Percentiles rank a stretch among this genome's conserved stretches.
These are phyloP conservation scores for Glaucomys volans DNA, from an alignment of 2,113 vertebrate genomes.

Conservation along the genomic window DNA sequence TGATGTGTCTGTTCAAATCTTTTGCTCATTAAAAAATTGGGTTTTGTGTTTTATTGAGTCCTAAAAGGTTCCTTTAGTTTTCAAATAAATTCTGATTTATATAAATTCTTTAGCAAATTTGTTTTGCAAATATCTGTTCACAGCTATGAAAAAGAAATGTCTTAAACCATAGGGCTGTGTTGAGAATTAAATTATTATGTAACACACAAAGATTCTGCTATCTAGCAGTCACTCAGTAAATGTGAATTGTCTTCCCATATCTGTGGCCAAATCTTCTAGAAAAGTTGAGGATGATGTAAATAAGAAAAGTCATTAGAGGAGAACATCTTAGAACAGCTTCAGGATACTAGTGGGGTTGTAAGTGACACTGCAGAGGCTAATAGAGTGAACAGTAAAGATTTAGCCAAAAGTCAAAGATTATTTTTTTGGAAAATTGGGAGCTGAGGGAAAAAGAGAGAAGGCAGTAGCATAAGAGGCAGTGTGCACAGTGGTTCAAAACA, in stretches of 20 bases:
- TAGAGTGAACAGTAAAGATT: neutral
- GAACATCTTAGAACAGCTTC: neutral
- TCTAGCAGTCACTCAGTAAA: neutral
- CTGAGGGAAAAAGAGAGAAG: neutral
- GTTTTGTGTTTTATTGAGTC: neutral
- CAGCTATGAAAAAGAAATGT: neutral
- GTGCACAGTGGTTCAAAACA: neutral
- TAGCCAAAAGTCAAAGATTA: neutral
- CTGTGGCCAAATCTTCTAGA: neutral
- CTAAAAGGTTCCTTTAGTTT: conserved; percentile 24
- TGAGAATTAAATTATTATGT: neutral
- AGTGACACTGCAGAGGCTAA: neutral
- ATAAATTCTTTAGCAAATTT: neutral
- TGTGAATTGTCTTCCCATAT: neutral
- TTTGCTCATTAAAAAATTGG: neutral
- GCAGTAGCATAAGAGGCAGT: neutral
- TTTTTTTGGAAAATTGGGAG: conserved; percentile 17
- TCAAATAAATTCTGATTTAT: conserved; percentile 50
- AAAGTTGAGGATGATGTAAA: neutral
- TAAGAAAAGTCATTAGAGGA: neutral
- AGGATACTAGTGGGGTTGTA: neutral
- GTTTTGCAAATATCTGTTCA: conserved; percentile 32
- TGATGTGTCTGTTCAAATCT: conserved; percentile 4
- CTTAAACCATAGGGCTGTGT: neutral
- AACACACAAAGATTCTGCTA: neutral